Evolutionary conservation across 2,888 invertebrate genomes (phyloP), one percentile per base, ranked within the genome.

Genomic region (Caenorhabditis becei): DNA sequence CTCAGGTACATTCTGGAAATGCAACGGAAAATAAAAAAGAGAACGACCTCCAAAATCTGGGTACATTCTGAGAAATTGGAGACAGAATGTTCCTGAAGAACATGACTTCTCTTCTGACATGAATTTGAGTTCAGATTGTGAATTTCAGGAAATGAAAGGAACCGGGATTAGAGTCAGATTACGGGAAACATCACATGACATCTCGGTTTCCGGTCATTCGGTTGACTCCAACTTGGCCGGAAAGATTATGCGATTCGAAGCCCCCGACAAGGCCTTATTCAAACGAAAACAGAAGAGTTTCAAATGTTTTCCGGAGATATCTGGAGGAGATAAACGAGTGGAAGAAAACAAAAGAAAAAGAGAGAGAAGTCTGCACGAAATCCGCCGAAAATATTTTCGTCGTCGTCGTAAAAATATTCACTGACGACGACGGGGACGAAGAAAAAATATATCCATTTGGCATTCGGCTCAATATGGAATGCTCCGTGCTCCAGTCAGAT

Each of bases 1-100:
- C 49, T 61, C 56, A 47, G 61, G 71, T 63, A 63, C 63, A 72
- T 62, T 56, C 32, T 56, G 63, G 28, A 72, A 62, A 26, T 41
- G 62, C 47, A 72, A 23, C 32, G 10, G 10, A 32, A 32, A 4
- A 10, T 4, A 32, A 32, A 32, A 32, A 10, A 32, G 32, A 32
- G 5, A 10, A 32, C 32, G 32, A 20, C 16, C 41, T 41, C 16
- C 41, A 14, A 10, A 16, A 32, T 49, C 35, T 28, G 51, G 51
- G 51, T 37, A 49, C 24, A 56, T 67, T 37, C 23, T 23, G 32
- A 32, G 5, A 4, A 32, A 4, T 10, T 32, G 4, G 32, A 32
- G 32, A 32, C 10, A 14, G 3, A 10, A 8, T 11, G 44, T 16
- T 44, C 14, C 14, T n/a, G 44, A 14, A 16, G 10, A 32, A 32